Conservation (phyloP, 2,888 invertebrate species). For the Thereva nobilitata region DNA sequence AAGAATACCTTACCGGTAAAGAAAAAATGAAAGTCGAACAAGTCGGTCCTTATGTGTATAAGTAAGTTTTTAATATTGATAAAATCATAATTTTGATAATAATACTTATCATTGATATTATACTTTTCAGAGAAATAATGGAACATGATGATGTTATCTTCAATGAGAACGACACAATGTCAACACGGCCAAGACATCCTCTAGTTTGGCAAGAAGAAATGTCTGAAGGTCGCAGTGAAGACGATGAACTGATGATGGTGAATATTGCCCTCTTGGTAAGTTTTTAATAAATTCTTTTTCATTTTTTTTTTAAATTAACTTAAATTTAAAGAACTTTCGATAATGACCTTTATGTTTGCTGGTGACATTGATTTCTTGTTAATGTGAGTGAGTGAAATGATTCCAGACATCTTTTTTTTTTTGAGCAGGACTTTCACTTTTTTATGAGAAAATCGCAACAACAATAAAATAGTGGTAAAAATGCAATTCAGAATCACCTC, state of each 20-base stretch:
- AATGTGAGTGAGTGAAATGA: too few relatives aligned
- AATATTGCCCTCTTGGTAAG: conserved; percentile 86
- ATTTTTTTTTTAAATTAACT: conserved; percentile 2
- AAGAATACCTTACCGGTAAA: conserved; percentile 74
- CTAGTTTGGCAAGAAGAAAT: conserved; percentile 75
- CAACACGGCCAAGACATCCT: conserved; percentile 72
- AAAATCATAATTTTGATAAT: background rate
- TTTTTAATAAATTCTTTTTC: conserved; percentile 33
- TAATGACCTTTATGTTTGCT: too few relatives aligned
- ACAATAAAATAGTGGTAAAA: too few relatives aligned
- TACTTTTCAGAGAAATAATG: conserved; percentile 67
- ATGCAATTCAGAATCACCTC: too few relatives aligned
- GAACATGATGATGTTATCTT: conserved; percentile 73
- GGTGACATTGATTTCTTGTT: too few relatives aligned
- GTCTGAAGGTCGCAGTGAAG: conserved; percentile 73
- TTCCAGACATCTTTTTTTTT: too few relatives aligned
- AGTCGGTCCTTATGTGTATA: conserved; percentile 87
- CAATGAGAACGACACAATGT: conserved; percentile 75
- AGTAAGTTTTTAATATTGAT: conserved; percentile 63
- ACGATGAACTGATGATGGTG: conserved; percentile 75
- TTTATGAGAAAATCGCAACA: too few relatives aligned
- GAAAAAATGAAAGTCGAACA: conserved; percentile 73
- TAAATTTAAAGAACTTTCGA: background rate
- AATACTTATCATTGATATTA: background rate
- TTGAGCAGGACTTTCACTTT: too few relatives aligned